Base-by-base conservation (phyloP, 2,888 invertebrate genomes). In the Himalopsyche anomala region DNA sequence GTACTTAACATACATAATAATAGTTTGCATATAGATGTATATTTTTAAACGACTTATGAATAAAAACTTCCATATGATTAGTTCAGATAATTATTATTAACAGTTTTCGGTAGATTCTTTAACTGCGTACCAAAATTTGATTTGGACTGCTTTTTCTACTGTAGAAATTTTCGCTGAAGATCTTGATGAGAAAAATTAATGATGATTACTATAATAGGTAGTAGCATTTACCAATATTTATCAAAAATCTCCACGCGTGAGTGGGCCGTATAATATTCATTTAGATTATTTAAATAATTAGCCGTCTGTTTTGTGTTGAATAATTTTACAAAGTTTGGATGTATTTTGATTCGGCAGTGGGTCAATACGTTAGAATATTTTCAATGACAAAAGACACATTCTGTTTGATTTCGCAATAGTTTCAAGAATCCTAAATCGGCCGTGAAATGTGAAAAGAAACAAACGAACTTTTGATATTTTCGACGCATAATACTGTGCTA, bases 331-430 rank as follows among this genome's bases (percentile, higher is more conserved):
- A 11, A 74, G 12, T 38, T 5, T 74, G 74, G 74, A 74, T 74
- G 51, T 51, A 74, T 74, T 36, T 74, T 36, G 74, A 74, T 74
- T 28, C 12, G 74, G 74, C 74, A 74, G 74, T 74, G 74, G 74
- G 74, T 74, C 74, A 74, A 74, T 74, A 36, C 36, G 36, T 74
- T 74, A 74, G 36, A 74, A 74, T 74, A 74, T 74, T 74, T 74
- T 74, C 74, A 74, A 74, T 74, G 74, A 74, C 74, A 74, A 74
- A 36, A 28, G 36, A 74, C 38, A 74, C 28, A 36, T 74, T 74
- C 51, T 74, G 28, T 74, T 3, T 36, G 36, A 74, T 74, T 74
- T 74, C 12, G 74, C 74, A 74, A 74, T 19, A 38, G 74, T 74
- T 74, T 74, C 38, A 36, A 74, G 74, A 74, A 74, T 74, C 15